Conservation (phyloP, 2,888 invertebrate species). For the Listrodromus nycthemerus region DNA sequence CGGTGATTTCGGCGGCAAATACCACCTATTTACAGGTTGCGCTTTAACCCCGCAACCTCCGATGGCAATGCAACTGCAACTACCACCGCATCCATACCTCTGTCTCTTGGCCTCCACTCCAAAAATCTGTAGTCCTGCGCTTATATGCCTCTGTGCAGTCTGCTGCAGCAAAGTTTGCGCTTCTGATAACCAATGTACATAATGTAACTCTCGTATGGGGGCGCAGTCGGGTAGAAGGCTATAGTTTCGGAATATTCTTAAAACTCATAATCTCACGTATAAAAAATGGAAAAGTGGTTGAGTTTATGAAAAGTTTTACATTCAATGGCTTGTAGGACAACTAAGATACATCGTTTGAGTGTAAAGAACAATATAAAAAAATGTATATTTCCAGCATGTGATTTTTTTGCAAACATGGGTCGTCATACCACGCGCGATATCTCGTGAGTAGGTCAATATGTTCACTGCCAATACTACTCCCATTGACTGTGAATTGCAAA, state of each 20-base stretch:
- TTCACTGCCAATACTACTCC: slow-evolving; percentile 27
- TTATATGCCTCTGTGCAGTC: neutral
- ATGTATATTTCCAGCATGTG: neutral
- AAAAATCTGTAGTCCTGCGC: neutral
- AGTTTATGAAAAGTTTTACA: neutral
- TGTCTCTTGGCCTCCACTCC: neutral
- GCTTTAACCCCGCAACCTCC: slow-evolving; percentile 40
- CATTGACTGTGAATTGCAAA: slow-evolving; percentile 29
- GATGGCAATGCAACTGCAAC: slow-evolving; percentile 22
- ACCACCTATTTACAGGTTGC: slow-evolving; percentile 58
- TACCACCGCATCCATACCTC: slow-evolving; percentile 1
- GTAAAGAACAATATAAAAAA: neutral
- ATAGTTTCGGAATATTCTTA: neutral
- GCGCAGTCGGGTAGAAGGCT: neutral
- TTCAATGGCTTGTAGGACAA: neutral
- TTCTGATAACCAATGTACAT: neutral
- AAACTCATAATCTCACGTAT: neutral
- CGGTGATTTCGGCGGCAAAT: slow-evolving; percentile 51
- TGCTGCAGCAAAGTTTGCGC: neutral
- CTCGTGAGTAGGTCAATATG: neutral
- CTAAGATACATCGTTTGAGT: neutral
- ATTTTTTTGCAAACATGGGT: neutral
- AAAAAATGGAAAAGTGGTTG: neutral
- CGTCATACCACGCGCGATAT: neutral
- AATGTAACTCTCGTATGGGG: neutral